Percentiles rank a stretch among this genome's conserved stretches.
phyloP scores from a whole-genome alignment of 2,888 invertebrate genomes.

The Polyommatus iphigenia region DNA sequence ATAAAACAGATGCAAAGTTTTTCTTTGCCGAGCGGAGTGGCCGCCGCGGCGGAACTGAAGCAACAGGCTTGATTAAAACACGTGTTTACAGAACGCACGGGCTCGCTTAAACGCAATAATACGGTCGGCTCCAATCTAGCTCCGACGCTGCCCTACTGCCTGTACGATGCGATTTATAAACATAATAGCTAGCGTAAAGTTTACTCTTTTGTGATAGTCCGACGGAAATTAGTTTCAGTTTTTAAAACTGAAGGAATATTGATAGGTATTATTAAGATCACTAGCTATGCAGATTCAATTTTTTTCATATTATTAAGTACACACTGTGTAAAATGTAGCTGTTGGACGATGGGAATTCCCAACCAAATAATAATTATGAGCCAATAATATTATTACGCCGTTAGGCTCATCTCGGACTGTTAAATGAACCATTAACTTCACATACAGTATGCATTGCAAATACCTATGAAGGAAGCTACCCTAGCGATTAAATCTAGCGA shows the following conservation, averaged over 20 bases:
- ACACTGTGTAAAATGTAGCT: too few species aligned
- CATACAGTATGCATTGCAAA: background rate
- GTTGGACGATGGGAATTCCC: too few species aligned
- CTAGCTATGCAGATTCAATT: background rate
- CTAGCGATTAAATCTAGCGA: conserved; percentile 35
- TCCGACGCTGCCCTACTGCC: conserved; percentile 36
- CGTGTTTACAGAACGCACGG: conserved; percentile 77
- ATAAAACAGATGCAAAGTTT: conserved; percentile 80
- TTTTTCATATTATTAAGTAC: too few species aligned
- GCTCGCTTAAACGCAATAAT: conserved; percentile 67
- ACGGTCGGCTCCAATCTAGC: conserved; percentile 41
- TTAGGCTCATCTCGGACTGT: background rate
- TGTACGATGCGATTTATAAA: conserved; percentile 2
- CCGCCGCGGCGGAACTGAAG: conserved; percentile 73
- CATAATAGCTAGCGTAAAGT: background rate
- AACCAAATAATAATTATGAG: too few species aligned
- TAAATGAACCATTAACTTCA: background rate
- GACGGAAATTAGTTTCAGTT: background rate
- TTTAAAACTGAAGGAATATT: background rate
- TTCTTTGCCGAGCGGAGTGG: conserved; percentile 74
- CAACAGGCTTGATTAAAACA: conserved; percentile 81
- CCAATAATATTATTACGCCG: too few species aligned
- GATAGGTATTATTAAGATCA: background rate
- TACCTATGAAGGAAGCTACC: conserved; percentile 31
- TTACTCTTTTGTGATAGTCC: background rate